Evolutionary conservation across 2,797 vertebrate genomes (phyloP), one percentile per base, ranked within the genome.

Genomic region (Rhyacichthys aspro): DNA sequence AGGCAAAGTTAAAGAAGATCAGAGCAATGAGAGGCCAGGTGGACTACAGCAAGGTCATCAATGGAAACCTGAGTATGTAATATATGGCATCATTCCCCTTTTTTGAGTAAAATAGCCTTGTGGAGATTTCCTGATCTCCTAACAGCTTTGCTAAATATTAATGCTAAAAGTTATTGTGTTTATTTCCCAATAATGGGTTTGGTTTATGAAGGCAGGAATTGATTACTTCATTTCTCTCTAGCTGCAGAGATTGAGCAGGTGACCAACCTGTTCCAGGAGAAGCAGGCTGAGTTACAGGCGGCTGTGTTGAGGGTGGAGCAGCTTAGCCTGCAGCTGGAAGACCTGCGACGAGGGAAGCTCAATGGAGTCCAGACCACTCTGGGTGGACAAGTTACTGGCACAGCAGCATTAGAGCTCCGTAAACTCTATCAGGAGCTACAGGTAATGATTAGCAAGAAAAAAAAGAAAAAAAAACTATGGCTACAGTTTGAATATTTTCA

Each of bases 401-500:
- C 95, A 9, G 97, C 98, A 16, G 96, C 96, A 0, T 81, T 96
- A 42, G 98, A 98, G 85, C 84, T 99, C 11, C 96, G 96, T 15
- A 95, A 98, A 47, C 90, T 99, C 36, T 98, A 96, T 90, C 97
- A 98, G 78, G 98, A 99, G 70, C 94, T 99, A n/a, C 98, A 99
- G 94, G 98, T 98, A 82, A 48, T 1, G 34, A 1, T 0, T 3
- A 16, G 15, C 8, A 32, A 3, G 44, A 52, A 57, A 5, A 33
- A 23, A n/a, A 5, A 12, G 7, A 55, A 9, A 3, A n/a, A 8
- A 37, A 53, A 1, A 9, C 0, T 47, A 7, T 17, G 9, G 15
- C 9, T 10, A 1, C 50, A 9, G 14, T 23, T 14, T 43, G 8
- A n/a, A 11, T 2, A 11, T 1, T 8, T 6, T 6, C 23, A 28